These are phyloP conservation scores for Semnornis frantzii DNA, from an alignment of 2,113 vertebrate species.

Conservation along the genomic window DNA sequence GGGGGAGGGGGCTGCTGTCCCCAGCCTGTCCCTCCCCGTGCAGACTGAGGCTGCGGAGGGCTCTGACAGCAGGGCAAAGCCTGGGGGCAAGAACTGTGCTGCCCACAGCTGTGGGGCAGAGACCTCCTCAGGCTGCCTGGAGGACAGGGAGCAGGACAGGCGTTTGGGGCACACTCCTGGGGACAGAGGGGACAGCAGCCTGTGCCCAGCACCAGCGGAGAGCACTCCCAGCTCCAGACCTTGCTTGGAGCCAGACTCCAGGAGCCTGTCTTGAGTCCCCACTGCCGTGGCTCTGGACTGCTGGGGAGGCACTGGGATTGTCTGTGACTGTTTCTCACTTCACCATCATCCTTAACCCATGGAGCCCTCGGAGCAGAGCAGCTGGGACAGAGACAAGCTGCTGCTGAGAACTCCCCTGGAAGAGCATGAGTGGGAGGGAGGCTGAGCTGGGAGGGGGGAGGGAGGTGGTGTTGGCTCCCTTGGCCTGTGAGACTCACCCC, in stretches of 20 bases:
- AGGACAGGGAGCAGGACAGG: neutral
- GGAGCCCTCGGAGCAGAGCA: slow-evolving; percentile 19
- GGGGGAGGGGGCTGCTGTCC: neutral
- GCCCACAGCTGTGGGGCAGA: neutral
- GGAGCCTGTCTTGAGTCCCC: slow-evolving; percentile 40
- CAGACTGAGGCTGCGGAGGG: slow-evolving; percentile 32
- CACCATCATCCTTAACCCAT: slow-evolving; percentile 57
- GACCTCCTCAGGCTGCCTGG: fast-evolving
- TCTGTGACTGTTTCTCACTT: slow-evolving; percentile 35
- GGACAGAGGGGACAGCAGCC: neutral
- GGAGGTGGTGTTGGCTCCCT: neutral
- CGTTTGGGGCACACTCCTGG: neutral
- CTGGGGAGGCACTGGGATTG: neutral
- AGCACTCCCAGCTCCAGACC: neutral
- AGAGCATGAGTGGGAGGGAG: neutral
- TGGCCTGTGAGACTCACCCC: neutral
- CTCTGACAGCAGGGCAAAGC: neutral
- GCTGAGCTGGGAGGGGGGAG: neutral
- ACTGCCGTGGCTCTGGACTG: neutral
- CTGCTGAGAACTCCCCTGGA: neutral
- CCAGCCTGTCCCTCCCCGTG: neutral
- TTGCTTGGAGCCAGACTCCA: neutral
- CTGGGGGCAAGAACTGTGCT: neutral
- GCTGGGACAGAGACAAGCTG: neutral
- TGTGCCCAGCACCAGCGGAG: neutral